phyloP scores from a whole-genome alignment of 2,113 vertebrate genomes.

The Ciconia stormi region DNA sequence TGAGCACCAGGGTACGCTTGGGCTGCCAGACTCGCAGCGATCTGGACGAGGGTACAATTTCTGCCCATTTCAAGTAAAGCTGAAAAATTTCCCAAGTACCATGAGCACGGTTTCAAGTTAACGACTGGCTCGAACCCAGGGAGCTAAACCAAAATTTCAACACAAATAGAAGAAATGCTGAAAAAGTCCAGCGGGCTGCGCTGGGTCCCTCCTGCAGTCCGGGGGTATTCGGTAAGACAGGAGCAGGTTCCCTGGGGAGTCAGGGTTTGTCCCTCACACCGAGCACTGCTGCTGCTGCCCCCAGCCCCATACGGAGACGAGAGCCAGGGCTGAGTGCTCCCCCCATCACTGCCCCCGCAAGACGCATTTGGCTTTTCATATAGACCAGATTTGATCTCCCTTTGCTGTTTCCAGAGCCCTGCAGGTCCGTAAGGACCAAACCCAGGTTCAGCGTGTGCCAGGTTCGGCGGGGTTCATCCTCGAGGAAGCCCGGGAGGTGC shows the following conservation, averaged over 20 bases:
- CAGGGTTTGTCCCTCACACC: not conserved
- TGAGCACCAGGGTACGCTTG: accelerated
- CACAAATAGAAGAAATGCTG: not conserved
- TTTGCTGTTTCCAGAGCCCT: no score
- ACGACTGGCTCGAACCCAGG: accelerated
- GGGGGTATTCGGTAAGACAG: no score
- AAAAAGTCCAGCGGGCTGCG: accelerated
- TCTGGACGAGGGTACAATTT: not conserved
- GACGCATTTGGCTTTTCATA: not conserved
- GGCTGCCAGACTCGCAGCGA: accelerated
- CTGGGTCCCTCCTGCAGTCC: not conserved
- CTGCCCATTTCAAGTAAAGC: not conserved
- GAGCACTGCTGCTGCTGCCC: not conserved
- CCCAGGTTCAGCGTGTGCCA: not conserved
- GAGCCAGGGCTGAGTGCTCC: not conserved
- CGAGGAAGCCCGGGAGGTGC: not conserved
- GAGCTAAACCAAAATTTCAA: not conserved
- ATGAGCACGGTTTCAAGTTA: not conserved
- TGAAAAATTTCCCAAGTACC: not conserved
- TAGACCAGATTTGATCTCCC: not conserved
- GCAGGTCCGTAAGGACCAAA: not conserved
- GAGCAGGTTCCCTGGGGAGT: not conserved
- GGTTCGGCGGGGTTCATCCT: not conserved
- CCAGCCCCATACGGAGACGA: not conserved
- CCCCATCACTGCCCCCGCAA: not conserved